Evolutionary conservation across 1,140 invertebrate genomes (phyloP).

Genomic region (Ectropis grisescens): DNA sequence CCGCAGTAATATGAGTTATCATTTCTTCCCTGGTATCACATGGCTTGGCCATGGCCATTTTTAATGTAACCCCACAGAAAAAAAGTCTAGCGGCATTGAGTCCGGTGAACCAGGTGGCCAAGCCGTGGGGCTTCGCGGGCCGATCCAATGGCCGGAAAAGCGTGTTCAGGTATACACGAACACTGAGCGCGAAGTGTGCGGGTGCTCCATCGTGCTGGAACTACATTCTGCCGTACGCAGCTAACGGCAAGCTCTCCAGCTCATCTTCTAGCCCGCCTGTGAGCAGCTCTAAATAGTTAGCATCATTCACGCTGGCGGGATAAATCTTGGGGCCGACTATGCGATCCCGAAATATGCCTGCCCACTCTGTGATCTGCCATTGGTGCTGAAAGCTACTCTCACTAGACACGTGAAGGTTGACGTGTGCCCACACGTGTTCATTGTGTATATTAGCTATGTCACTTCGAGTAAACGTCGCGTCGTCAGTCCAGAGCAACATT

Average conservation of each 20-base stretch:
- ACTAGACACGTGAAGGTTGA: not conserved
- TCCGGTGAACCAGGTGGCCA: conserved; percentile 4
- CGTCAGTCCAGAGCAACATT: conserved; percentile 2
- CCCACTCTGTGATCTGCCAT: not conserved
- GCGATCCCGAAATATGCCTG: not conserved
- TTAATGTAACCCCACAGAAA: no score
- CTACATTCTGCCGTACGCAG: no score
- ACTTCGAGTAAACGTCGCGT: conserved; percentile 4
- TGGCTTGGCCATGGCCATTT: no score
- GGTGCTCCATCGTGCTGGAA: conserved; percentile 3
- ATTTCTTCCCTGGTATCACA: no score
- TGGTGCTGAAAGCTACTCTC: conserved; percentile 3
- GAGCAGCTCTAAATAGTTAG: no score
- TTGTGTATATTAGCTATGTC: conserved; percentile 3
- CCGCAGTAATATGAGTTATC: no score
- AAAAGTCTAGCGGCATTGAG: not conserved
- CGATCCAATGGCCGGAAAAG: conserved; percentile 4
- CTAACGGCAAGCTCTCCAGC: no score
- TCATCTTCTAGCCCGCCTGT: no score
- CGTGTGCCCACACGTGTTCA: conserved; percentile 3
- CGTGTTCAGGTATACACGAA: not conserved
- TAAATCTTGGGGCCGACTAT: no score
- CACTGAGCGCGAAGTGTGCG: not conserved
- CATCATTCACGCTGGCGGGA: no score
- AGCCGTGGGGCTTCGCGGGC: not conserved